phyloP scores from a whole-genome alignment of 1,140 invertebrate genomes.

The Holotrichia oblita region DNA sequence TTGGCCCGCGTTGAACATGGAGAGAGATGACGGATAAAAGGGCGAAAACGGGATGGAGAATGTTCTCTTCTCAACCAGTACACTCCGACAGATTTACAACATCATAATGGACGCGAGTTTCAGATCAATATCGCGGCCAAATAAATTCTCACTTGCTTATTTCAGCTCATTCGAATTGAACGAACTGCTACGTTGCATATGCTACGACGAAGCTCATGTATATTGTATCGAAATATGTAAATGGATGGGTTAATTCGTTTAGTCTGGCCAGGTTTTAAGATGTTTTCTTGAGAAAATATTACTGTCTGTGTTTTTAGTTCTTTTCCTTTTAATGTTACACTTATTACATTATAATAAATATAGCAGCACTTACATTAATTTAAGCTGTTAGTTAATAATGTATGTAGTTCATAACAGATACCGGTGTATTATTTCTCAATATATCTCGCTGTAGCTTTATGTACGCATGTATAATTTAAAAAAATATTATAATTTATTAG shows the following conservation, averaged over 20 bases:
- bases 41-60: not conserved
- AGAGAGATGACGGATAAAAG: not conserved
- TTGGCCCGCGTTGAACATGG: not conserved
- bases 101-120: constrained; percentile 34
- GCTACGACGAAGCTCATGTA: not conserved
- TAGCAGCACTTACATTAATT: not conserved
- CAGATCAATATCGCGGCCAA: constrained; percentile 34
- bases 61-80: constrained; percentile 21
- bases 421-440: not conserved
- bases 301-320: not conserved
- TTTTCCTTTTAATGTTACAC: no score
- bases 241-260: not conserved
- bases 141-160: constrained; percentile 37
- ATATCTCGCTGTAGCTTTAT: not conserved
- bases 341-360: not conserved
- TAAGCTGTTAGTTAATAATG: not conserved
- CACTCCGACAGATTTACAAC: constrained; percentile 35
- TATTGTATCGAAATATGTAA: not conserved
- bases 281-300: no score
- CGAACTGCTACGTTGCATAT: not conserved
- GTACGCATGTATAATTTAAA: not conserved
- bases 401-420: not conserved
- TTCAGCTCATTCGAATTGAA: constrained; percentile 25
- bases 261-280: no score
- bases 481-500: constrained; percentile 35